Conservation (phyloP, 2,113 vertebrate genomes). For the Alaudala cheleensis region DNA sequence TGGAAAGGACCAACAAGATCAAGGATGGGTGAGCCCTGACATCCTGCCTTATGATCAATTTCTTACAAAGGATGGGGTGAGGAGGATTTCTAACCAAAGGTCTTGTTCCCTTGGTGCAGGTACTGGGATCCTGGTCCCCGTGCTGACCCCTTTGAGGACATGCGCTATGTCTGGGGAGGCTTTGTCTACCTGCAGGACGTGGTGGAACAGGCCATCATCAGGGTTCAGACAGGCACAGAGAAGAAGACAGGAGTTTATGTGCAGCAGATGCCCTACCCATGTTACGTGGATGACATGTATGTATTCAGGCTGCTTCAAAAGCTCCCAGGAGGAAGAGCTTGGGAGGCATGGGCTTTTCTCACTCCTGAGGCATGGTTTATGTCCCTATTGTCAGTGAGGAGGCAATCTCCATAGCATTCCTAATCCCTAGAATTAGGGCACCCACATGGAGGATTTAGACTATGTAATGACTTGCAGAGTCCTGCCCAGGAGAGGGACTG, state of each 20-base stretch:
- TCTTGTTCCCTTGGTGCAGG: conserved; percentile 65
- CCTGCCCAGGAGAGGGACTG: not conserved
- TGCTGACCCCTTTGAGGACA: conserved; percentile 96
- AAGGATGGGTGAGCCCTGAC: conserved; percentile 86
- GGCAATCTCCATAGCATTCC: not conserved
- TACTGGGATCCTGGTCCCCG: conserved; percentile 99
- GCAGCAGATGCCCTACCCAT: conserved; percentile 98
- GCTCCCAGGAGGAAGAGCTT: not conserved
- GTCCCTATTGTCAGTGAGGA: not conserved
- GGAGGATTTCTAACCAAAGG: not conserved
- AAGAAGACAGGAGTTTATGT: conserved; percentile 92
- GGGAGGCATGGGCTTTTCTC: not conserved
- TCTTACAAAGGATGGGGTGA: not conserved
- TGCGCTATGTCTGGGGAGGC: conserved; percentile 97
- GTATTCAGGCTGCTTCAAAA: conserved; percentile 27
- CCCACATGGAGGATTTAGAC: not conserved
- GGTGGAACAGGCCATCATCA: conserved; percentile 91
- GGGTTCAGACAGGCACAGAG: conserved; percentile 84
- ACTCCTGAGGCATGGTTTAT: not conserved
- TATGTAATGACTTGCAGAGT: not conserved
- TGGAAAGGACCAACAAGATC: conserved; percentile 98
- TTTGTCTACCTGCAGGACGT: conserved; percentile 95
- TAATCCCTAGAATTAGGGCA: not conserved
- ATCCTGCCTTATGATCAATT: not conserved
- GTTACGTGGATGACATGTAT: conserved; percentile 97